phyloP scores from a whole-genome alignment of 2,113 vertebrate genomes.

The Diadophis punctatus region DNA sequence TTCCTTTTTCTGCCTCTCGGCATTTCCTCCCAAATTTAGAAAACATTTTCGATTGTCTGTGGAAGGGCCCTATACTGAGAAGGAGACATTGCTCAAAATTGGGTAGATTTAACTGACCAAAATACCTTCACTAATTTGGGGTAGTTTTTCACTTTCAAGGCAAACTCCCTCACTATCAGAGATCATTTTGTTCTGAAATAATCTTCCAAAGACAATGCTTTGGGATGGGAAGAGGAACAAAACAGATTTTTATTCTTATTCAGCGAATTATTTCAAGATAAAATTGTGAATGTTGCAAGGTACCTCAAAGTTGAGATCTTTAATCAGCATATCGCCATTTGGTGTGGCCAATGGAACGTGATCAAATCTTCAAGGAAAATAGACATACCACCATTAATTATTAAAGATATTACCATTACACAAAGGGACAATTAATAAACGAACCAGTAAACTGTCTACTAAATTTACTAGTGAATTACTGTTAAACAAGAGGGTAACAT shows the following conservation, averaged over 20 bases:
- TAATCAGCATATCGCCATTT: slow-evolving; percentile 94
- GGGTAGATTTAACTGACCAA: not conserved
- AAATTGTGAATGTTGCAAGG: slow-evolving; percentile 15
- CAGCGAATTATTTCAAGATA: not conserved
- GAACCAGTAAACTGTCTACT: not conserved
- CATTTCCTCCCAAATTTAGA: not conserved
- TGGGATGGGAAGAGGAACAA: not conserved
- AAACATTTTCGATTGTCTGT: not conserved
- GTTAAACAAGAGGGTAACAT: not conserved
- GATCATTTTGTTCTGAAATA: not conserved
- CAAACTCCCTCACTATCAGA: not conserved
- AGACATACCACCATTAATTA: not conserved
- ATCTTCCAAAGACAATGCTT: not conserved
- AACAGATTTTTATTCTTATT: not conserved
- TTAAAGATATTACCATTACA: not conserved
- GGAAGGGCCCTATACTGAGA: not conserved
- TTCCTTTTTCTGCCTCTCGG: not conserved
- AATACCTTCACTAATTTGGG: not conserved
- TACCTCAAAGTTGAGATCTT: slow-evolving; percentile 92
- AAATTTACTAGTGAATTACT: not conserved
- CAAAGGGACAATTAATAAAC: not conserved
- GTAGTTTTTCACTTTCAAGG: not conserved
- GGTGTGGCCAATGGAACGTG: slow-evolving; percentile 91
- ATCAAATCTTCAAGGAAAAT: slow-evolving; percentile 81
- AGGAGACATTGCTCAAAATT: not conserved